A percentile compares a stretch with the other conserved stretches of the same genome.
Conservation (phyloP, 2,888 invertebrate species). For the Caenorhabditis sp. region DNA sequence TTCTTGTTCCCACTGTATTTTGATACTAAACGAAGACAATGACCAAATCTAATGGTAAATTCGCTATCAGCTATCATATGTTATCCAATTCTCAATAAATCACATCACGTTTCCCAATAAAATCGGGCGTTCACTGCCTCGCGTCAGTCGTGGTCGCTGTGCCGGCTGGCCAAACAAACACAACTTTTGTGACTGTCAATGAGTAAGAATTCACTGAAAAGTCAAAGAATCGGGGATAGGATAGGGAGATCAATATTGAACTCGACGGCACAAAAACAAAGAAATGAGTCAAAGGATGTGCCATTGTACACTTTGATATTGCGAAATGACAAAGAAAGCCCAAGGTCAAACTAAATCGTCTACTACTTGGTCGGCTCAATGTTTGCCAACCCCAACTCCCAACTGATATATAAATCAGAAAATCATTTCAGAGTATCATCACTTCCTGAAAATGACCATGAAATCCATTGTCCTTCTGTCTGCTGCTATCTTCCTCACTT, state of each 20-base stretch:
- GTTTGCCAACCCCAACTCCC: too few relatives aligned
- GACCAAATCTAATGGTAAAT: too few relatives aligned
- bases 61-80: too few relatives aligned
- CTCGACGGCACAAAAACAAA: constrained; percentile 21
- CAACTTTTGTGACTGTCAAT: not conserved
- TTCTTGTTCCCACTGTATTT: not conserved
- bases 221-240: constrained; percentile 29
- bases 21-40: not conserved
- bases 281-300: constrained; percentile 49
- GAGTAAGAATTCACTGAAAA: constrained; percentile 30
- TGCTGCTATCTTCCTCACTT: constrained; percentile 2
- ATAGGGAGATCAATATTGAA: constrained; percentile 40
- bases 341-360: constrained; percentile 34
- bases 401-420: constrained; percentile 5
- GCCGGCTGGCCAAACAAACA: constrained; percentile 39
- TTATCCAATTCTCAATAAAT: not conserved
- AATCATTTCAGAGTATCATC: not conserved
- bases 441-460: not conserved
- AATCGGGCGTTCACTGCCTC: not conserved
- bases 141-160: too few relatives aligned
- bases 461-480: constrained; percentile 5
- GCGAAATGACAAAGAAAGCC: constrained; percentile 12
- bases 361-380: constrained; percentile 28
- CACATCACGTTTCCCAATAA: constrained; percentile 23
- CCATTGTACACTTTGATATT: constrained; percentile 15